phyloP scores from a whole-genome alignment of 2,888 invertebrate genomes.

The Drosophila siamana region DNA sequence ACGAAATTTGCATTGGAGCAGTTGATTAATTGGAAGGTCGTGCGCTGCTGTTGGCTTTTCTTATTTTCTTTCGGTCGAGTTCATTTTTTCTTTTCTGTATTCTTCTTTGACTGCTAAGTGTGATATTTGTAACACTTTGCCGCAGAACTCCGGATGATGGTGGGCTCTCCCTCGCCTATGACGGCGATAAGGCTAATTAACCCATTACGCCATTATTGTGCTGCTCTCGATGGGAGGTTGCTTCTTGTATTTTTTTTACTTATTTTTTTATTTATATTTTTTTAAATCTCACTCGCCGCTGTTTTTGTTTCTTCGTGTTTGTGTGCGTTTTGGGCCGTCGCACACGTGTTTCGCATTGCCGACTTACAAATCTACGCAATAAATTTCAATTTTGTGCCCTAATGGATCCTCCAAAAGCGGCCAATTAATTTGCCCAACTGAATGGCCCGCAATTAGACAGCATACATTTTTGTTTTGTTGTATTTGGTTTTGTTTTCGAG shows the following conservation, averaged over 20 bases:
- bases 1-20: slow-evolving; percentile 34
- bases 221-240: slow-evolving; percentile 34
- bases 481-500: too few species aligned
- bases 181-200: slow-evolving; percentile 76
- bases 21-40: slow-evolving; percentile 71
- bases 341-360: slow-evolving; percentile 66
- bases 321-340: slow-evolving; percentile 52
- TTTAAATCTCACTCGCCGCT: slow-evolving; percentile 33
- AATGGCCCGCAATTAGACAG: slow-evolving; percentile 69
- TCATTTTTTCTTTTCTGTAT: neutral
- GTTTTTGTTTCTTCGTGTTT: neutral
- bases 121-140: slow-evolving; percentile 82
- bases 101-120: slow-evolving; percentile 66
- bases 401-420: slow-evolving; percentile 71
- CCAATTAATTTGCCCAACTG: slow-evolving; percentile 68
- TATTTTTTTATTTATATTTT: neutral
- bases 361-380: slow-evolving; percentile 78
- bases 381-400: slow-evolving; percentile 78
- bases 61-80: neutral
- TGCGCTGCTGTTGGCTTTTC: slow-evolving; percentile 15
- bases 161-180: slow-evolving; percentile 24
- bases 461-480: too few species aligned
- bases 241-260: neutral
- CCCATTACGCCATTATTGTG: slow-evolving; percentile 78
- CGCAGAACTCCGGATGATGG: slow-evolving; percentile 30